Base-by-base conservation (phyloP, 2,797 vertebrate genomes). In the Lepidocolaptes lacrymiger region DNA sequence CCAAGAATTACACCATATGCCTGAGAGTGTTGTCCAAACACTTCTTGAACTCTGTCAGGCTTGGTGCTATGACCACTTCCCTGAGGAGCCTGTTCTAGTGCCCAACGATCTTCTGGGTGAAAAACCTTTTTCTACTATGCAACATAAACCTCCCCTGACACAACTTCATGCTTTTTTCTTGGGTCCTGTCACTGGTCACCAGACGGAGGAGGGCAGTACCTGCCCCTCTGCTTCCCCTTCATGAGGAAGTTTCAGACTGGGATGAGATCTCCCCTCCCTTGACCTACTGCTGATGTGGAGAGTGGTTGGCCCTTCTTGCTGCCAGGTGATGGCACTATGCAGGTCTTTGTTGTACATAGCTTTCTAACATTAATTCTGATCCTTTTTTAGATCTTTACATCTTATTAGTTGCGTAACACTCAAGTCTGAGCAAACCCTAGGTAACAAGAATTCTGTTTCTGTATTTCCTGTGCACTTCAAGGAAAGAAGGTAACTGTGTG, bases 251-350 rank as follows among this genome's bases (percentile, higher is more conserved):
- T 51, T 12, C 6, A 76, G 49, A 51, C 44, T 64, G 51, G 37
- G 69, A 2, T 44, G 43, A 2, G 4, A 21, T 56, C 9, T 51
- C 14, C 36, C 1, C 7, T 58, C 20, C 11, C 72, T 56, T 9
- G 18, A 12, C n/a, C 0, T 0, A 24, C 14, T 63, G 64, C 16
- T 0, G 0, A 34, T 19, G 43, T 24, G 7, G 58, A 44, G 23
- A 51, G 37, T 0, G 0, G 1, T 2, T 26, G n/a, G 28, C 23
- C 9, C 2, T 77, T n/a, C 58, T 71, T 64, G 20, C 64, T 64
- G 44, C 21, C 44, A 23, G 51, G 39, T 14, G 3, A 3, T 24
- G 28, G n/a, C 14, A 83, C 34, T 12, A 54, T 48, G 20, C 14
- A 76, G 49, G 30, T 58, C 43, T 72, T 58, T 6, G 1, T 14